Evolutionary conservation across 2,113 vertebrate genomes (phyloP), one percentile per base, ranked within the genome.

Genomic region (Phodopus roborovskii): DNA sequence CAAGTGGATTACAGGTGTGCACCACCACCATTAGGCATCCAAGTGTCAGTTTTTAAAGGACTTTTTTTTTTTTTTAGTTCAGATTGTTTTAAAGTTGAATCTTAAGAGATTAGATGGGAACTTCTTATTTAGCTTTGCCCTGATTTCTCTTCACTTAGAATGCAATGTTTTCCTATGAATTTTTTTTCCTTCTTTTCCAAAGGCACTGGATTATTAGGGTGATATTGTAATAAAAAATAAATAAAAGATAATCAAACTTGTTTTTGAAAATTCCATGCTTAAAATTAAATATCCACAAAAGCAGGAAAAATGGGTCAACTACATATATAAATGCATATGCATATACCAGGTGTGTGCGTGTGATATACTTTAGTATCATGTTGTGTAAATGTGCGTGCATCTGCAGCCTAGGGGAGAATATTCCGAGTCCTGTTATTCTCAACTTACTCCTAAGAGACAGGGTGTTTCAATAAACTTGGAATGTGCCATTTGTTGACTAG

Each of bases 1-100:
- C 45, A 45, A 45, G 45, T 45, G 45, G 45, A 45, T 45, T 45
- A 45, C 3, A 45, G 45, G 45, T 6, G 6, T 45, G 6, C 45
- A 45, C 45, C 45, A 45, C 45, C 45, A 45, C 45, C 45, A 45
- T 6, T 6, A 4, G 45, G 45, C 6, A 6, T 6, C 56, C 19
- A 88, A 90, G 0, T 92, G 62, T 78, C 70, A 24, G 28, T 68
- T 96, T 60, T 83, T 33, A 75, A 95, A 92, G 53, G 42, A 74
- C 88, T 66, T n/a, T 3, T 26, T 92, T n/a, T 3, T 26, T 92
- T 88, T 45, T 17, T 87, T 94, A 53, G 36, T 70, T 95, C 71
- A 58, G 73, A 36, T 81, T 75, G 84, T 89, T 91, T 88, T 48
- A 70, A 70, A 42, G 45, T 30, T 28, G 5, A 56, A 15, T 90